Evolutionary conservation across 2,888 invertebrate species (phyloP).

Genomic region (Aporophyla nigra): DNA sequence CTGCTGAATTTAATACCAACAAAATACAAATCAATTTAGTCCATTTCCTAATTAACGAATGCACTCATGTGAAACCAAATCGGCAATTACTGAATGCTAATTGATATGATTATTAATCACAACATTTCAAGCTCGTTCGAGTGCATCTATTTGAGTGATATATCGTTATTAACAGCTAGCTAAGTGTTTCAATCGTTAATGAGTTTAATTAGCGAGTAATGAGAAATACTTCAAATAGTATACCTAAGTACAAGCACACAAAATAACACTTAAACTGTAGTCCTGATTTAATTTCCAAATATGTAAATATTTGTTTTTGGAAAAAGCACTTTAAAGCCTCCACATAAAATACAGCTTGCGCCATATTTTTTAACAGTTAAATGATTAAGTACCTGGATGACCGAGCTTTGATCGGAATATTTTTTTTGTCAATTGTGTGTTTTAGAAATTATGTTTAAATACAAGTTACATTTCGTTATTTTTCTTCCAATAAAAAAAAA

Average conservation of each 20-base stretch:
- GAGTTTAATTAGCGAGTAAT: slow-evolving; percentile 13
- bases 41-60: slow-evolving; percentile 1
- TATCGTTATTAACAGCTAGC: background rate
- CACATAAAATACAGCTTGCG: background rate
- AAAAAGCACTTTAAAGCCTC: background rate
- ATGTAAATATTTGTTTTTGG: background rate
- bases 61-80: background rate
- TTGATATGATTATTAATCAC: slow-evolving; percentile 16
- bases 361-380: background rate
- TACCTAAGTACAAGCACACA: background rate
- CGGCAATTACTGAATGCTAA: slow-evolving; percentile 8
- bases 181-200: slow-evolving; percentile 15
- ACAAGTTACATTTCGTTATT: too few relatives aligned
- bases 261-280: background rate
- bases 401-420: too few relatives aligned
- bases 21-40: background rate
- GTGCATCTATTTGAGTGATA: background rate
- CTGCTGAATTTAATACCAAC: too few relatives aligned
- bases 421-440: too few relatives aligned
- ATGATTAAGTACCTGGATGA: too few relatives aligned
- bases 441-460: too few relatives aligned
- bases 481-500: too few relatives aligned
- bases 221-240: background rate
- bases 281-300: background rate
- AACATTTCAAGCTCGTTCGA: background rate